Percentiles rank a stretch among this genome's conserved stretches.
Conservation (phyloP, 2,797 vertebrate genomes). For the Myoxocephalus aenaeus region DNA sequence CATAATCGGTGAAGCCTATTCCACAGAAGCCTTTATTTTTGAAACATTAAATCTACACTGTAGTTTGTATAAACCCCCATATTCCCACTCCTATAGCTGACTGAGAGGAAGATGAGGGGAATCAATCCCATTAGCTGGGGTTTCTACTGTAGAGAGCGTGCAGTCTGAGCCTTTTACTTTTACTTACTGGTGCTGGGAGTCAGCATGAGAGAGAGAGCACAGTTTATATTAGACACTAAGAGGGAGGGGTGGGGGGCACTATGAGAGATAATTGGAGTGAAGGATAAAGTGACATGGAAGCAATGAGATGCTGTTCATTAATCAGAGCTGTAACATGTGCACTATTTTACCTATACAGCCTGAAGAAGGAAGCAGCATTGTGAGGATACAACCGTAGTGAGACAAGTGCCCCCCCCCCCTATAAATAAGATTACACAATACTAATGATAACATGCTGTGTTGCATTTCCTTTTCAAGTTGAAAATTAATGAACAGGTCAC, state of each 20-base stretch:
- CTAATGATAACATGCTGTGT: neutral
- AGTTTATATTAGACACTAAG: neutral
- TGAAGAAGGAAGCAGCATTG: neutral
- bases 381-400: neutral
- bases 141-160: neutral
- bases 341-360: neutral
- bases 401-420: accelerated
- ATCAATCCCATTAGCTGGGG: slow-evolving; percentile 19
- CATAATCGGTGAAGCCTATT: neutral
- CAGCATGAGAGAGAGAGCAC: slow-evolving; percentile 1
- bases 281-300: slow-evolving; percentile 14
- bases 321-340: slow-evolving; percentile 11
- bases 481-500: neutral
- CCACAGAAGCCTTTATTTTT: neutral
- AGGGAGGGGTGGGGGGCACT: neutral
- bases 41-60: neutral
- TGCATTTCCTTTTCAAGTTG: neutral
- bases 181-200: neutral
- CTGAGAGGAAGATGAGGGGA: slow-evolving; percentile 1
- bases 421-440: neutral
- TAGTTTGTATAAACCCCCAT: neutral
- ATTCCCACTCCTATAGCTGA: neutral
- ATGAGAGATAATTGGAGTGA: neutral
- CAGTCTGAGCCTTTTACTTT: slow-evolving; percentile 1
- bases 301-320: slow-evolving; percentile 20